These are phyloP conservation scores for Glyptemys insculpta DNA, from an alignment of 2,797 vertebrate species.

Conservation along the genomic window DNA sequence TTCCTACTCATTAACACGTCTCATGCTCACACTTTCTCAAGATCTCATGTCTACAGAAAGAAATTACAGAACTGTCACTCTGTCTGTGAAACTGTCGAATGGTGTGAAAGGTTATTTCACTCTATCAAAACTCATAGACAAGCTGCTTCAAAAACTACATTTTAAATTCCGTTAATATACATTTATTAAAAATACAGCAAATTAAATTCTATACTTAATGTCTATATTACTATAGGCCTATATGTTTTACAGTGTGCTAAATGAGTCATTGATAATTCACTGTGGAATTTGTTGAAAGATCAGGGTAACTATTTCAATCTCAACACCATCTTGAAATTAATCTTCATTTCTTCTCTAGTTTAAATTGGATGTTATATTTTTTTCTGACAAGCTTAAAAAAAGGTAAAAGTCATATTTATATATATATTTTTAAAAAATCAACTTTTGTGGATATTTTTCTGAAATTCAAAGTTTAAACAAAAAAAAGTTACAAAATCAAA, in stretches of 20 bases:
- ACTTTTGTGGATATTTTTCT: not conserved
- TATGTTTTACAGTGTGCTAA: not conserved
- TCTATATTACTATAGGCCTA: not conserved
- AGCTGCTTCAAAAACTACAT: not conserved
- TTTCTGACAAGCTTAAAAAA: not conserved
- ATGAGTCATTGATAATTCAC: not conserved
- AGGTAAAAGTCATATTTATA: not conserved
- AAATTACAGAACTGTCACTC: not conserved
- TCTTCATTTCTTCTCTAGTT: not conserved
- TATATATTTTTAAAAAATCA: too few relatives aligned
- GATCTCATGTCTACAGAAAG: not conserved
- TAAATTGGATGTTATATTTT: not conserved
- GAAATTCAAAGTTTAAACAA: not conserved
- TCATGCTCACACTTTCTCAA: not conserved
- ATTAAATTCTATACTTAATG: not conserved
- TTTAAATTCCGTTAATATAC: not conserved
- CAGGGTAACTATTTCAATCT: not conserved
- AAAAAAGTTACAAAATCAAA: not conserved
- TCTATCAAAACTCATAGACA: not conserved
- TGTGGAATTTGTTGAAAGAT: not conserved
- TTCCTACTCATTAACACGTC: not conserved
- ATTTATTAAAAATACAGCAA: not conserved
- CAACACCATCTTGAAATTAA: not conserved
- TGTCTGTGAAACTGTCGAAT: not conserved
- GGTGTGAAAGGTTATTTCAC: not conserved